Conservation (phyloP, 92 coral and sea anemone genomes). For the Micromussa lordhowensis region DNA sequence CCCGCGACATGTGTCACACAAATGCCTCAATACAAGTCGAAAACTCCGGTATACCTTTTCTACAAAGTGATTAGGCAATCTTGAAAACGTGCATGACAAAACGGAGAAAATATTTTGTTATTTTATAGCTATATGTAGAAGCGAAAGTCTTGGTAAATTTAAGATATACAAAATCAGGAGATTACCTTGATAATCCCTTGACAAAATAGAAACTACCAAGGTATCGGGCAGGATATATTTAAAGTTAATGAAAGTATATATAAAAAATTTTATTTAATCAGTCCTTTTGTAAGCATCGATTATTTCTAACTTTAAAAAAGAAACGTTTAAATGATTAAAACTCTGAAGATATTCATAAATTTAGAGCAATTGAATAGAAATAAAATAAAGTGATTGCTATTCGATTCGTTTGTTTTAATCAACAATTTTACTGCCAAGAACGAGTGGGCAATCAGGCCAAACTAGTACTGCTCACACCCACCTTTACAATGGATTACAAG, state of each 20-base stretch:
- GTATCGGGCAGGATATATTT: background rate
- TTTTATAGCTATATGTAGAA: background rate
- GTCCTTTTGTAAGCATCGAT: background rate
- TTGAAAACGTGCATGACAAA: background rate
- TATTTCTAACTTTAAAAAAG: background rate
- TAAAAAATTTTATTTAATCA: background rate
- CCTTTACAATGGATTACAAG: too few relatives aligned
- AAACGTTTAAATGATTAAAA: background rate
- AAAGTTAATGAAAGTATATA: background rate
- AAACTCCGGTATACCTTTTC: background rate
- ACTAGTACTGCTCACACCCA: too few relatives aligned
- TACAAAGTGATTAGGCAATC: background rate
- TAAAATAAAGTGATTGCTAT: background rate
- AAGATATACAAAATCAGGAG: background rate
- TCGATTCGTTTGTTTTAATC: too few relatives aligned
- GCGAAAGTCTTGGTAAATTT: background rate
- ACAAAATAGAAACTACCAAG: background rate
- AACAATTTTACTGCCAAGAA: too few relatives aligned
- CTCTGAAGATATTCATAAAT: background rate
- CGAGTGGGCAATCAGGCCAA: too few relatives aligned
- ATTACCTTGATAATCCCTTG: background rate
- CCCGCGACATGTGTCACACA: background rate
- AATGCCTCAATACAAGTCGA: background rate
- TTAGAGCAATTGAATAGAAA: background rate
- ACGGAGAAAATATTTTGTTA: background rate